Conservation (phyloP, 2,113 vertebrate genomes). For the Benitochromis conjunctus region DNA sequence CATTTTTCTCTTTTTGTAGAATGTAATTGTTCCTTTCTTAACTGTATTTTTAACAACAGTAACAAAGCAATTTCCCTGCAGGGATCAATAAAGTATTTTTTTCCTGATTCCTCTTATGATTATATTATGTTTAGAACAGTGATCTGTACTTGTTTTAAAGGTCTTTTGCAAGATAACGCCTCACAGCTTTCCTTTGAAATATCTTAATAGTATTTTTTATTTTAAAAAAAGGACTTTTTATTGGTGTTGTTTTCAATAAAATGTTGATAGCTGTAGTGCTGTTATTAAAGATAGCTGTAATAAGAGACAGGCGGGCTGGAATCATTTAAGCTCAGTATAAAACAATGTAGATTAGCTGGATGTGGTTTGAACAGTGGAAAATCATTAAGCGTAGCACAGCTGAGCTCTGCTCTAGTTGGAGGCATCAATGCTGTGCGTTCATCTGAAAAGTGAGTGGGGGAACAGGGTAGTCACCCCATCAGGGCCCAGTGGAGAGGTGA, state of each 20-base stretch:
- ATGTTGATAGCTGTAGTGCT: background rate
- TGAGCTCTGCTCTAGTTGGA: constrained; percentile 25
- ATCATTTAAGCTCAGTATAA: background rate
- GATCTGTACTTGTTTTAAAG: background rate
- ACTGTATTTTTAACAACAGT: background rate
- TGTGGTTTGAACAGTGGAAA: background rate
- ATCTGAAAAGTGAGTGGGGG: constrained; percentile 29
- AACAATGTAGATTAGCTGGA: constrained; percentile 9
- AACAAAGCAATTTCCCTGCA: background rate
- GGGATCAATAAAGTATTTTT: background rate
- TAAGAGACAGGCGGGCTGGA: background rate
- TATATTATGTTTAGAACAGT: background rate
- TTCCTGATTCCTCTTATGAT: background rate
- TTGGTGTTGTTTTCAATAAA: background rate
- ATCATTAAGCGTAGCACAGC: constrained; percentile 20
- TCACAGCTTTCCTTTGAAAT: background rate
- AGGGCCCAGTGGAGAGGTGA: constrained; percentile 61
- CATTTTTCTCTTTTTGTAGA: background rate
- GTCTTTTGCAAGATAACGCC: background rate
- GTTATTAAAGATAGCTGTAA: background rate
- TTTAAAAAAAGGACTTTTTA: background rate
- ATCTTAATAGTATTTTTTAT: background rate
- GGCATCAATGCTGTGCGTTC: constrained; percentile 26
- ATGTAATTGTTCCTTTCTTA: background rate
- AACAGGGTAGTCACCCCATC: constrained; percentile 43